phyloP scores from a whole-genome alignment of 2,888 invertebrate genomes.

The Apamea crenata region DNA sequence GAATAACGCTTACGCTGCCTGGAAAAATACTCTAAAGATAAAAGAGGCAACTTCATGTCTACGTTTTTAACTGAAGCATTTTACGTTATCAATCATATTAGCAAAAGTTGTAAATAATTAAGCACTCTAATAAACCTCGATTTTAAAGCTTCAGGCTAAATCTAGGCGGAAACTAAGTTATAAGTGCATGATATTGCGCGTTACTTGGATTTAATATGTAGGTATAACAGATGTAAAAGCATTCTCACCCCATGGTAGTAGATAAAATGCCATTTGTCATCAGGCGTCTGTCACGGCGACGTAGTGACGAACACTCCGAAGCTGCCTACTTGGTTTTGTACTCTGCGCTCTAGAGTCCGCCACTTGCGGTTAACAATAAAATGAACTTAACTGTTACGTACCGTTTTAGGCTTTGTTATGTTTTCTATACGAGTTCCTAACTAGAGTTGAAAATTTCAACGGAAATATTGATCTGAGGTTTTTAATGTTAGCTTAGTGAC shows the following conservation, averaged over 20 bases:
- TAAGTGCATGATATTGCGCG: background rate
- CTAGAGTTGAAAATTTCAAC: background rate
- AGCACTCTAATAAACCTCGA: background rate
- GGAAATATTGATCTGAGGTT: background rate
- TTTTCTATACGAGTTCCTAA: background rate
- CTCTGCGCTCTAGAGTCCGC: conserved; percentile 13
- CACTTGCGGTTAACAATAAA: conserved; percentile 32
- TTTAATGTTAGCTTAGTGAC: background rate
- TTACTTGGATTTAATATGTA: conserved; percentile 13
- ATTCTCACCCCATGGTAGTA: conserved; percentile 31
- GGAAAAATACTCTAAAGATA: background rate
- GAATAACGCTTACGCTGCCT: background rate
- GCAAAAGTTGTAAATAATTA: background rate
- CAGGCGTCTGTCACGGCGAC: conserved; percentile 41
- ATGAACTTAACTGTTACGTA: conserved; percentile 9
- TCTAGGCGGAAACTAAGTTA: background rate
- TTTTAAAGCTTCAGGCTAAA: background rate
- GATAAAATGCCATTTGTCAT: conserved; percentile 56
- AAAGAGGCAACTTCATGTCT: background rate
- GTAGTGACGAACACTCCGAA: conserved; percentile 38
- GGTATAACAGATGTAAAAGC: conserved; percentile 33
- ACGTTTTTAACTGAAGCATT: background rate
- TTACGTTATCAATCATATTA: background rate
- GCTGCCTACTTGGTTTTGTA: conserved; percentile 17
- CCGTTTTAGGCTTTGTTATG: conserved; percentile 13